Conservation (phyloP, 2,888 invertebrate species). For the Drosophila nigricruria region DNA sequence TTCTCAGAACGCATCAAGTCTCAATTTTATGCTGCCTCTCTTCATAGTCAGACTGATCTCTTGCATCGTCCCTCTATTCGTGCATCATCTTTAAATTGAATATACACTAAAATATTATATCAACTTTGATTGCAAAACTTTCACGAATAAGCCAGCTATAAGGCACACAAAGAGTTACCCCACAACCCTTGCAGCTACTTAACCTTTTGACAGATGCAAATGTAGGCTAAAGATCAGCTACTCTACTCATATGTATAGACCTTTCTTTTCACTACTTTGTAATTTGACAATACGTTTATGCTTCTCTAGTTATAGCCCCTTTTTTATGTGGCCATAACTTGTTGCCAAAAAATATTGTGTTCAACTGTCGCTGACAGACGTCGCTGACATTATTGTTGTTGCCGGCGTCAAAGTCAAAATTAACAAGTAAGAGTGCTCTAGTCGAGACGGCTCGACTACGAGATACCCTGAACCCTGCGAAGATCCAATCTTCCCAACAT, state of each 20-base stretch:
- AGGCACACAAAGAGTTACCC: background rate
- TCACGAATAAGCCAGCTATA: background rate
- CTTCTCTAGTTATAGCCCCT: background rate
- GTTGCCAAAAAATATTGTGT: constrained; percentile 31
- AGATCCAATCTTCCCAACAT: too few relatives aligned
- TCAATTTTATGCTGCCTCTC: too few relatives aligned
- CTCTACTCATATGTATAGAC: background rate
- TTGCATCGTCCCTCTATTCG: too few relatives aligned
- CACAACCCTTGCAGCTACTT: background rate
- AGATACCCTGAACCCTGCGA: too few relatives aligned
- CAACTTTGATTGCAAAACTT: too few relatives aligned
- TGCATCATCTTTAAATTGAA: too few relatives aligned
- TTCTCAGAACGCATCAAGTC: too few relatives aligned
- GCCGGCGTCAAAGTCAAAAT: constrained; percentile 56
- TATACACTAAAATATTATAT: too few relatives aligned
- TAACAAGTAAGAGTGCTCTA: too few relatives aligned
- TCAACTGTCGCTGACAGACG: constrained; percentile 59
- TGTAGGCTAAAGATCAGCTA: background rate
- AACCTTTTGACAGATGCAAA: background rate
- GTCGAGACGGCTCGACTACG: too few relatives aligned
- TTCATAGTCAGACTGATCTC: too few relatives aligned
- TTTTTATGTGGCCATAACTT: constrained; percentile 26
- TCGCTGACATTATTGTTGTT: constrained; percentile 39
- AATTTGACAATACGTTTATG: background rate
- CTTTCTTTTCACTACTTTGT: background rate